phyloP scores from a whole-genome alignment of 2,888 invertebrate genomes.

The Lasioglossum calceatum region DNA sequence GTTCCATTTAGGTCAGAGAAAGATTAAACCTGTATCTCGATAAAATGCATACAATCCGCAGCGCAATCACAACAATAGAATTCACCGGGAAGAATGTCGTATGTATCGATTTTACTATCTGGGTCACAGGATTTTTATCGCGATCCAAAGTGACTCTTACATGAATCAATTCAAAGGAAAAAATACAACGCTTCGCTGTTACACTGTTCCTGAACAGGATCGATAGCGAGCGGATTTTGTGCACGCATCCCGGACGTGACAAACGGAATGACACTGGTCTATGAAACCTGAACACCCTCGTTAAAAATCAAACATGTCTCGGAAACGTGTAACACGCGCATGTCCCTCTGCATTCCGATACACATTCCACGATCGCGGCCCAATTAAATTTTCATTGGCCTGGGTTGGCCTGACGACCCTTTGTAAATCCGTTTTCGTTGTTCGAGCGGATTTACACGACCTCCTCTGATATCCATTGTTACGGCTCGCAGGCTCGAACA shows the following conservation, averaged over 20 bases:
- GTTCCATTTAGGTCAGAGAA: not conserved
- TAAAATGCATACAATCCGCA: not conserved
- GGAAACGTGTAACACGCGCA: not conserved
- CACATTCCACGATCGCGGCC: conserved; percentile 6
- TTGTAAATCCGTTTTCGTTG: conserved; percentile 10
- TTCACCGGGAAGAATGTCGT: not conserved
- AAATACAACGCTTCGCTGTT: not conserved
- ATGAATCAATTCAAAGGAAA: not conserved
- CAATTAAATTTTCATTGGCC: conserved; percentile 13
- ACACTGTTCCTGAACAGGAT: not conserved
- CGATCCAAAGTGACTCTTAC: not conserved
- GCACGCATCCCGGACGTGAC: not conserved
- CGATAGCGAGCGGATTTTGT: not conserved
- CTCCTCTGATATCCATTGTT: not conserved
- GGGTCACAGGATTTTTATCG: conserved; percentile 7
- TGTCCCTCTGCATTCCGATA: not conserved
- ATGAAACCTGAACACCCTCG: not conserved
- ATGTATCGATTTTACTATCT: not conserved
- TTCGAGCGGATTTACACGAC: not conserved
- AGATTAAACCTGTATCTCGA: not conserved
- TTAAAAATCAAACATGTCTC: not conserved
- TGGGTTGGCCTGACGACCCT: not conserved
- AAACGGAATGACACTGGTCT: not conserved
- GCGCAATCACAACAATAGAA: not conserved
- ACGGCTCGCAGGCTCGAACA: not conserved